These are phyloP conservation scores for Lysandra bellargus DNA, from an alignment of 2,888 invertebrate genomes.

Conservation along the genomic window DNA sequence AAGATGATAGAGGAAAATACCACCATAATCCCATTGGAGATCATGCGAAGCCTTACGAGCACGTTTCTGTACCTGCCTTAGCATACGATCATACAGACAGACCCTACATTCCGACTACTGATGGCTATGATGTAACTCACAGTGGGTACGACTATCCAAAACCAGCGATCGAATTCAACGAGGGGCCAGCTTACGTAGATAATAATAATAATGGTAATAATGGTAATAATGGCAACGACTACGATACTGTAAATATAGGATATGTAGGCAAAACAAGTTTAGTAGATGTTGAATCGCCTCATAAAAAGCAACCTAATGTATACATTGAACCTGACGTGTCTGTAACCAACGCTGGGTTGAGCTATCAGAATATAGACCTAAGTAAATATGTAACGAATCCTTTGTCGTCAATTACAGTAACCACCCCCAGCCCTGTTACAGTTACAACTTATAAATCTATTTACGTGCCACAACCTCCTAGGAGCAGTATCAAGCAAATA, in stretches of 20 bases:
- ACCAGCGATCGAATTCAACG: constrained; percentile 44
- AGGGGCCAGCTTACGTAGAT: constrained; percentile 51
- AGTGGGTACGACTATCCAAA: constrained; percentile 46
- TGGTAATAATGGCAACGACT: constrained; percentile 62
- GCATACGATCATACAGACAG: constrained; percentile 62
- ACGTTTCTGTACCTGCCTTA: constrained; percentile 59
- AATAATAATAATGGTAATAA: constrained; percentile 54
- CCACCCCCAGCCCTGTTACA: constrained; percentile 67
- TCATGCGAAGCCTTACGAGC: constrained; percentile 67
- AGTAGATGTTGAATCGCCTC: constrained; percentile 54
- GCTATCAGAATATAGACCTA: constrained; percentile 60
- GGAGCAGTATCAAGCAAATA: constrained; percentile 66
- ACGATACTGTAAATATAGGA: constrained; percentile 73
- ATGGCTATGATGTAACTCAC: constrained; percentile 20
- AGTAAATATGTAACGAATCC: constrained; percentile 66
- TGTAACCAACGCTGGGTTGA: constrained; percentile 65
- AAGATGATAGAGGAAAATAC: constrained; percentile 68
- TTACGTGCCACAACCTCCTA: constrained; percentile 64
- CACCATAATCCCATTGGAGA: constrained; percentile 74
- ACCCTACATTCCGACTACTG: constrained; percentile 21
- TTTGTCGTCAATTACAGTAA: constrained; percentile 68
- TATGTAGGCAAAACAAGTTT: constrained; percentile 74
- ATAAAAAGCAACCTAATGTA: constrained; percentile 51
- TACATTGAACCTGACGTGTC: constrained; percentile 65
- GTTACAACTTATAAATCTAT: constrained; percentile 68